Conservation (phyloP, 2,888 invertebrate genomes). For the Pogonocherus hispidulus region DNA sequence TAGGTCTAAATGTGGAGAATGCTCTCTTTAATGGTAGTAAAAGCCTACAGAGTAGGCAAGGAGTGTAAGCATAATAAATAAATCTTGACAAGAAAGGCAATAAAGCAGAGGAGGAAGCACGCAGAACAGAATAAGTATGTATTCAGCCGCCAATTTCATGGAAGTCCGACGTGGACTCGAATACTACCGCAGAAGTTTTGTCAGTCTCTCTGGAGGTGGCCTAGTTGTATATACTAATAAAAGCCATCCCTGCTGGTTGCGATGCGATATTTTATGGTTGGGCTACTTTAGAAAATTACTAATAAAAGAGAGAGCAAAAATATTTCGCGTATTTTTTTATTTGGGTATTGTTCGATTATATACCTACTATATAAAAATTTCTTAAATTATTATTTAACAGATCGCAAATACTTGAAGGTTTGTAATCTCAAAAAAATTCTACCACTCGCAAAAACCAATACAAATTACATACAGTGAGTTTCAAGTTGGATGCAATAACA, state of each 20-base stretch:
- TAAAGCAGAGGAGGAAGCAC: constrained; percentile 2
- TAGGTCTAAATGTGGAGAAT: too few species aligned
- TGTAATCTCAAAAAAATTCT: too few species aligned
- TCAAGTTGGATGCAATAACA: too few species aligned
- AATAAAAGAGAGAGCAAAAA: background rate
- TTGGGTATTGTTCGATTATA: too few species aligned
- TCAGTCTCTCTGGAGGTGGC: constrained; percentile 1
- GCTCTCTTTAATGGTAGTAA: too few species aligned
- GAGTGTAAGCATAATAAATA: constrained; percentile 8
- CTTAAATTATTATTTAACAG: too few species aligned
- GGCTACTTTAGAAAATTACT: background rate
- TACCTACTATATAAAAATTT: too few species aligned
- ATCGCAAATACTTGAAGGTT: too few species aligned
- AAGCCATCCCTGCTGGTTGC: background rate
- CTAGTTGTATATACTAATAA: background rate
- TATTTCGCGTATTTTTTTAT: too few species aligned
- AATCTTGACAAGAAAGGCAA: constrained; percentile 15
- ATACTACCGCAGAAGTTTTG: constrained; percentile 3
- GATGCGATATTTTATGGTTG: background rate
- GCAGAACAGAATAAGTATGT: constrained; percentile 1
- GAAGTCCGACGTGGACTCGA: constrained; percentile 11
- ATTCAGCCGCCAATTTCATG: background rate
- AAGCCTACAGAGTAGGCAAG: background rate
- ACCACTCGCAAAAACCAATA: too few species aligned
- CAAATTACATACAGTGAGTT: too few species aligned